Conservation (phyloP, 2,113 vertebrate species). For the Vicugna pacos region DNA sequence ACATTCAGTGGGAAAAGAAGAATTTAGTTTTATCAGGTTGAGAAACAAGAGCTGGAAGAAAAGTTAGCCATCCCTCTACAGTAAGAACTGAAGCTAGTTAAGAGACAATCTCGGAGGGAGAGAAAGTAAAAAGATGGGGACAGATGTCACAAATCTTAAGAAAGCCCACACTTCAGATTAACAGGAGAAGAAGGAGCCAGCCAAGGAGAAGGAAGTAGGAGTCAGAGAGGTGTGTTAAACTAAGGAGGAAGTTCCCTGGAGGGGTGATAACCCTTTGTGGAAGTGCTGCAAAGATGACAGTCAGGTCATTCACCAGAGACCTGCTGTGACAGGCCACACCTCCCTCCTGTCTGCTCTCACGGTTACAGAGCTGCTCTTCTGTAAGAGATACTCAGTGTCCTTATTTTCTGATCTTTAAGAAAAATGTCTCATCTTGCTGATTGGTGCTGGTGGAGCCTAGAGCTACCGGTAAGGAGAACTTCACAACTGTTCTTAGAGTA, state of each 20-base stretch:
- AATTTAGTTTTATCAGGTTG: background rate
- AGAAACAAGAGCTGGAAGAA: background rate
- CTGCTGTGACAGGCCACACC: background rate
- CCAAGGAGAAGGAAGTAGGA: constrained; percentile 10
- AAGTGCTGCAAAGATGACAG: background rate
- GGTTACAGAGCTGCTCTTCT: background rate
- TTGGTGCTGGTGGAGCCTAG: background rate
- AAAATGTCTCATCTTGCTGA: background rate
- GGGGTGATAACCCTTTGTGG: background rate
- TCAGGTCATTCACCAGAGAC: background rate
- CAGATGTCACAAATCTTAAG: constrained; percentile 58
- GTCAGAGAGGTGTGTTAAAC: background rate
- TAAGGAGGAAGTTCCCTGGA: background rate
- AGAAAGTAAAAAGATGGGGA: constrained; percentile 29
- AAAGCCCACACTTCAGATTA: constrained; percentile 49
- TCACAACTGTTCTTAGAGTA: background rate
- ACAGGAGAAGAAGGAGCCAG: constrained; percentile 11
- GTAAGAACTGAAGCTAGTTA: background rate
- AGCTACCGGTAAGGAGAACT: background rate
- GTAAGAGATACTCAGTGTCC: background rate
- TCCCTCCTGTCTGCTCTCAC: background rate
- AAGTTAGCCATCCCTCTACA: background rate
- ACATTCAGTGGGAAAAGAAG: background rate
- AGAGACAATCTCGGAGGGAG: background rate
- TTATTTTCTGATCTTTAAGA: constrained; percentile 38